Evolutionary conservation across 2,797 vertebrate genomes (phyloP).

Genomic region (Buphagus erythrorhynchus): DNA sequence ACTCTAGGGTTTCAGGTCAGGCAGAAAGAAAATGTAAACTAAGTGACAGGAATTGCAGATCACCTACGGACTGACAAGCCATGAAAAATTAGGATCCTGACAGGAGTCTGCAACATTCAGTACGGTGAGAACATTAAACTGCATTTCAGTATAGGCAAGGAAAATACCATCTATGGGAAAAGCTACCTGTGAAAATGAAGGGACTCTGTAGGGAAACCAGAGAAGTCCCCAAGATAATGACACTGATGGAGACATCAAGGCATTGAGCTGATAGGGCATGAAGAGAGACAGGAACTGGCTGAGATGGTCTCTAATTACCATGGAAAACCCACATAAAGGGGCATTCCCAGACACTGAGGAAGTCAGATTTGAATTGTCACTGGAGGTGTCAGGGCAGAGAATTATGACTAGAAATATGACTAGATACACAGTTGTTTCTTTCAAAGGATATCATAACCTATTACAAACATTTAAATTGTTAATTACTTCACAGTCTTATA

Average conservation of each 20-base stretch:
- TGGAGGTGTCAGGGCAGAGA: not conserved
- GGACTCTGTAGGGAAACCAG: not conserved
- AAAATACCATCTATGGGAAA: not conserved
- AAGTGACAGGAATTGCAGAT: not conserved
- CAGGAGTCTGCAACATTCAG: not conserved
- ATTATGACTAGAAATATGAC: not conserved
- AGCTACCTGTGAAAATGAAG: not conserved
- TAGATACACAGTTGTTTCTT: not conserved
- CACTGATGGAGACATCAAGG: not conserved
- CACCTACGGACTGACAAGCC: not conserved
- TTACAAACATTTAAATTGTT: not conserved
- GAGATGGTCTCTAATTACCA: not conserved
- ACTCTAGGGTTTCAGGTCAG: not conserved
- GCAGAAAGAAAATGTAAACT: not conserved
- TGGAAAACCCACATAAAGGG: not conserved
- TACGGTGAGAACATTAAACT: not conserved
- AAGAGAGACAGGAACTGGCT: not conserved
- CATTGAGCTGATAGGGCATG: not conserved
- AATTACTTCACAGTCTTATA: not conserved
- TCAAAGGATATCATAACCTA: not conserved
- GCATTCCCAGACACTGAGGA: not conserved
- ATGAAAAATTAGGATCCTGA: not conserved
- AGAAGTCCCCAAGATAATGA: not conserved
- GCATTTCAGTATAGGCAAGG: not conserved
- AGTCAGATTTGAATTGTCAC: not conserved